These are phyloP conservation scores for Pygmarrhopalites habei DNA, from an alignment of 1,140 invertebrate species.

Conservation along the genomic window DNA sequence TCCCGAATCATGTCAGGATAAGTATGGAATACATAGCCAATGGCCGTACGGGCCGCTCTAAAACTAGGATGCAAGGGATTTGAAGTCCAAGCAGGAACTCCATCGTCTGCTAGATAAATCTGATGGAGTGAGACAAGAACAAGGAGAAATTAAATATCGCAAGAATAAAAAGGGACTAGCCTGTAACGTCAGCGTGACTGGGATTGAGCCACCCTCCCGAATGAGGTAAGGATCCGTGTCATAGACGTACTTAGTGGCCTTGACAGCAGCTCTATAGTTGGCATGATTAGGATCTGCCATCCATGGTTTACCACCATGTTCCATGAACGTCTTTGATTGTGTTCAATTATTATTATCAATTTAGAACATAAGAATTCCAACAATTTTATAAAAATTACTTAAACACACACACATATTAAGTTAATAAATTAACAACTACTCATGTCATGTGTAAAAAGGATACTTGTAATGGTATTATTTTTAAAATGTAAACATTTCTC, in stretches of 20 bases:
- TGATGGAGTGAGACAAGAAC: too few relatives aligned
- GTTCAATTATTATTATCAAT: too few relatives aligned
- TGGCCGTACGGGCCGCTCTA: slow-evolving; percentile 75
- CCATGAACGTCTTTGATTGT: too few relatives aligned
- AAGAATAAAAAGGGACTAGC: too few relatives aligned
- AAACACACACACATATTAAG: too few relatives aligned
- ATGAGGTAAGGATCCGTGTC: slow-evolving; percentile 89
- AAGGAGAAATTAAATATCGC: too few relatives aligned
- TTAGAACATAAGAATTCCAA: too few relatives aligned
- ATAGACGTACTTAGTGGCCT: slow-evolving; percentile 82
- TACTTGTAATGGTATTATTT: too few relatives aligned
- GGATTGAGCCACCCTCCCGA: slow-evolving; percentile 92
- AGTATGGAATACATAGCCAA: slow-evolving; percentile 80
- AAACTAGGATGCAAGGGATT: slow-evolving; percentile 88
- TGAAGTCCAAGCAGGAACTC: slow-evolving; percentile 75
- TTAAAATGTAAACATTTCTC: slow-evolving; percentile 1
- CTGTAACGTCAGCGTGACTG: slow-evolving; percentile 78
- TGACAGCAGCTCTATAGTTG: slow-evolving; percentile 80
- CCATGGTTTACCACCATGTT: slow-evolving; percentile 81
- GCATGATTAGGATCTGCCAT: slow-evolving; percentile 83
- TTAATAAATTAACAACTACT: too few relatives aligned
- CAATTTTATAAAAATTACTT: too few relatives aligned
- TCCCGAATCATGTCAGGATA: slow-evolving; percentile 92
- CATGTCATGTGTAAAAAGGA: too few relatives aligned
- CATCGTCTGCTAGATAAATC: slow-evolving; percentile 64